phyloP scores from a whole-genome alignment of 2,797 vertebrate genomes.

The Xenops minutus region DNA sequence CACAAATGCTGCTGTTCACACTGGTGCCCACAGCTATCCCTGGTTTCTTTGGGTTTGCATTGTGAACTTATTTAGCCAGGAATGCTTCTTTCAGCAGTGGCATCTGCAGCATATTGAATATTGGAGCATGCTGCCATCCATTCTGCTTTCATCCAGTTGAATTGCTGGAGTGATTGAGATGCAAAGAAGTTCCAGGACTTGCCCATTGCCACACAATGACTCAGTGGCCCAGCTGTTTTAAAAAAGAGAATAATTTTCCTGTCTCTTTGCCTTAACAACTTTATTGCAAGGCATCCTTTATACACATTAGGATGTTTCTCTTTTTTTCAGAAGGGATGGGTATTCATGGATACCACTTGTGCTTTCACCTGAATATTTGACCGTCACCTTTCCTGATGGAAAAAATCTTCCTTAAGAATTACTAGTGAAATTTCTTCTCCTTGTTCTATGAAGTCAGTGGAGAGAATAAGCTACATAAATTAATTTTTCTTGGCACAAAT shows the following conservation, averaged over 20 bases:
- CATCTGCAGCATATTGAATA: constrained; percentile 51
- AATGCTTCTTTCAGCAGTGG: constrained; percentile 18
- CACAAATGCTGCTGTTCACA: neutral
- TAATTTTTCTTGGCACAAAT: neutral
- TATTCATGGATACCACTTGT: neutral
- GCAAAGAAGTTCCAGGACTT: neutral
- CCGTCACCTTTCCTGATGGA: neutral
- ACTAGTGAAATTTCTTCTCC: neutral
- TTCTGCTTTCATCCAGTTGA: constrained; percentile 38
- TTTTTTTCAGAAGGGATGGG: neutral
- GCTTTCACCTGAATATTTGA: neutral
- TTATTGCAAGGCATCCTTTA: neutral
- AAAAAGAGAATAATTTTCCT: neutral
- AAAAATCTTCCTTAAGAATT: neutral
- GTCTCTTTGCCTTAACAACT: neutral
- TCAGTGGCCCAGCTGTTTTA: neutral
- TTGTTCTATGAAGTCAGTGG: neutral
- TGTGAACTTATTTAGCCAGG: constrained; percentile 27
- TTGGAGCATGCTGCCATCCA: constrained; percentile 1
- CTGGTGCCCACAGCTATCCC: neutral
- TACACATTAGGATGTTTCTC: neutral
- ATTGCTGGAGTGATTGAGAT: constrained; percentile 9
- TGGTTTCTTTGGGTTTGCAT: neutral
- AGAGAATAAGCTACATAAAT: neutral
- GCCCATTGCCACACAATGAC: neutral